A percentile compares a stretch with the other conserved stretches of the same genome.
phyloP scores from a whole-genome alignment of 2,113 vertebrate genomes.

The Neopipo cinnamomea region DNA sequence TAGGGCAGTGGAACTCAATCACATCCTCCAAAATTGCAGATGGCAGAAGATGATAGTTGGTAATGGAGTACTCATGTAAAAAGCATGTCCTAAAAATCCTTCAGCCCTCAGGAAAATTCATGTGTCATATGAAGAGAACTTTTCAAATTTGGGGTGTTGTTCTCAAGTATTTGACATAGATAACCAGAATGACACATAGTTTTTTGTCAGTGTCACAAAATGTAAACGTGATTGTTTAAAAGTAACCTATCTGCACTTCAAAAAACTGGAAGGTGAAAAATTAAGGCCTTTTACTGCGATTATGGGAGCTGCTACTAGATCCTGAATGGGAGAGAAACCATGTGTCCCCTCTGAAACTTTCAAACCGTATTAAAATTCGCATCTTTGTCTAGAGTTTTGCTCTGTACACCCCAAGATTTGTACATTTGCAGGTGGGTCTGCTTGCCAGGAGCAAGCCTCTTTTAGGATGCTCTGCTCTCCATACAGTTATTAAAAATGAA shows the following conservation, averaged over 20 bases:
- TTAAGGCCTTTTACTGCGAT: background rate
- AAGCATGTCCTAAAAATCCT: background rate
- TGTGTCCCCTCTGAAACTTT: background rate
- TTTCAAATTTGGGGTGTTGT: background rate
- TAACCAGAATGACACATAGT: background rate
- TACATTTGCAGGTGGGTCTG: background rate
- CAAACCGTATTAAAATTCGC: background rate
- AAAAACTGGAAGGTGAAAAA: background rate
- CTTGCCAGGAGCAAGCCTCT: background rate
- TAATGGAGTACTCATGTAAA: background rate
- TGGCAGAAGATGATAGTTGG: background rate
- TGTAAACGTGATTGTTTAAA: background rate
- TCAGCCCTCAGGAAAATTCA: background rate
- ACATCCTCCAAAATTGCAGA: background rate
- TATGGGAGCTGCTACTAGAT: background rate
- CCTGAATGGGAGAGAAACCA: background rate
- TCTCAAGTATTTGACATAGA: background rate
- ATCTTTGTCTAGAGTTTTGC: background rate
- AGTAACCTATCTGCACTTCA: background rate
- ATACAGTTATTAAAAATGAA: background rate
- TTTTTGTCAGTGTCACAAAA: background rate
- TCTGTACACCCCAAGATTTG: background rate
- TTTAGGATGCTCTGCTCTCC: background rate
- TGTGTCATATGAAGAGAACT: background rate
- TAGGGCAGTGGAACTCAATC: background rate